These are phyloP conservation scores for Ormyrus pomaceus DNA, from an alignment of 2,888 invertebrate species.

Conservation along the genomic window DNA sequence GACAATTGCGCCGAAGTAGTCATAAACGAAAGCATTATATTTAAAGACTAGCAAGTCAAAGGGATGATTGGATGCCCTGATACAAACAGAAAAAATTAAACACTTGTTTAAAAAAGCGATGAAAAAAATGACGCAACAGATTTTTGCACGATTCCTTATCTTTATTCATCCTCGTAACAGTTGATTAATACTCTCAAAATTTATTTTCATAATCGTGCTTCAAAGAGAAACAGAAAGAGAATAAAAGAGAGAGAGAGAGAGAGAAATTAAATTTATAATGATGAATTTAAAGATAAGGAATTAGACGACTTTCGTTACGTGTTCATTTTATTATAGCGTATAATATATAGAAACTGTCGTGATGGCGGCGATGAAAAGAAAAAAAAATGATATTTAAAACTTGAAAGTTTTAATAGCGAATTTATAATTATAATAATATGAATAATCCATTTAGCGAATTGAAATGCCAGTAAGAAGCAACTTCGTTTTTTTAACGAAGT, in stretches of 20 bases:
- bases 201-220: conserved; percentile 45
- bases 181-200: conserved; percentile 26
- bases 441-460: conserved; percentile 50
- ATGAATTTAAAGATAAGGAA: too few species aligned
- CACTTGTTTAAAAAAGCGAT: conserved; percentile 37
- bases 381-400: conserved; percentile 53
- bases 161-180: conserved; percentile 24
- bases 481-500: conserved; percentile 25
- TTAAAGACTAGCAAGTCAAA: conserved; percentile 34
- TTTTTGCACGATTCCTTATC: conserved; percentile 33
- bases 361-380: conserved; percentile 40
- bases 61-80: conserved; percentile 27
- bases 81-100: conserved; percentile 37
- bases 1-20: conserved; percentile 44
- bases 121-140: conserved; percentile 31
- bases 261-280: too few species aligned
- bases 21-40: conserved; percentile 37
- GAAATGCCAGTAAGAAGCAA: conserved; percentile 40
- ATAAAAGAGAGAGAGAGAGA: too few species aligned
- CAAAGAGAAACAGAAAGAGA: too few species aligned
- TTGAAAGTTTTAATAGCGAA: conserved; percentile 54
- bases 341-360: conserved; percentile 33
- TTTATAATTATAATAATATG: conserved; percentile 46
- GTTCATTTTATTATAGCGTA: conserved; percentile 36
- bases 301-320: neutral